Base-by-base conservation (phyloP, 1,140 invertebrate species). In the Drosophila grimshawi region DNA sequence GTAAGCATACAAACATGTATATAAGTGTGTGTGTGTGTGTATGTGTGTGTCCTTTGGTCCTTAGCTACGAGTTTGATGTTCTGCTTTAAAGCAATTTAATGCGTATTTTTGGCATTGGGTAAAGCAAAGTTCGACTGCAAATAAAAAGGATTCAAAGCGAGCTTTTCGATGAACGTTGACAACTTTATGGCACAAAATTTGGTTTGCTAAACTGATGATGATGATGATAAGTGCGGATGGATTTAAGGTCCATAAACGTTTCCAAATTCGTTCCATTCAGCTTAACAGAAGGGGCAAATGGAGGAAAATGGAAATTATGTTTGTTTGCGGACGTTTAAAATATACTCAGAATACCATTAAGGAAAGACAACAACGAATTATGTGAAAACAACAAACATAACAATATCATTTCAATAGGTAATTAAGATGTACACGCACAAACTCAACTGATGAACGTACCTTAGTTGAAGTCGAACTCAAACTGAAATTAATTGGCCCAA, bases 51-150 rank as follows among this genome's bases (percentile, higher is more conserved):
- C n/a, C 43, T 52, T 62, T 57, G 29, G 62, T 45, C 60, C 32
- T 64, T 49, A 52, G 45, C 61, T 49, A 60, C 51, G 53, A 41
- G 81, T 80, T 74, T 78, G 30, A 81, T 60, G 65, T 43, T 71
- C 10, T 67, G 59, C 71, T 86, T 86, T 81, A 81, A 78, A 81
- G 78, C 82, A 68, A 86, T 86, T 86, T 86, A 76, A 72, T 68
- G 48, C 41, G 66, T 69, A 86, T 86, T 86, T 57, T 64, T 35
- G 7, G 62, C 51, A 69, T 49, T 37, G 59, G 53, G 30, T 35
- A 52, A 63, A 68, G 41, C 48, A 68, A 73, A 66, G 19, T 43
- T 29, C n/a, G 55, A 66, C 67, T 41, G 51, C 56, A 62, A 62
- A 8, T 11, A 60, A 78, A 75, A 41, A 69, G 57, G 63, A 72